Evolutionary conservation across 2,888 invertebrate genomes (phyloP).

Genomic region (Ommatoiulus sabulosus): DNA sequence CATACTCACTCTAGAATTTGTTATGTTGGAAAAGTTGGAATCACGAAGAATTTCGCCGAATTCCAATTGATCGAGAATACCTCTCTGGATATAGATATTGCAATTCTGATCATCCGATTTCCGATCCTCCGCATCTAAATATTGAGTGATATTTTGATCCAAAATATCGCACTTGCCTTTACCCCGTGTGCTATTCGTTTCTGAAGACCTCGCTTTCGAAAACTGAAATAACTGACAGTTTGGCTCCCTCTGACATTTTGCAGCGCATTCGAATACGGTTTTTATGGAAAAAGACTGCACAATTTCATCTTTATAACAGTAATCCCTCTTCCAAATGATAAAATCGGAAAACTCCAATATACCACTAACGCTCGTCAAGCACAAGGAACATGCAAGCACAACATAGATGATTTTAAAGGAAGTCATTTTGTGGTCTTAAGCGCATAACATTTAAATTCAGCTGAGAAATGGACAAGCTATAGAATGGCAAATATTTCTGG

Average conservation of each 20-base stretch:
- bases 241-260: neutral
- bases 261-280: neutral
- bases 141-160: neutral
- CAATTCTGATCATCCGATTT: neutral
- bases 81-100: neutral
- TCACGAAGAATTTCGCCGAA: neutral
- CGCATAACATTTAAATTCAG: neutral
- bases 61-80: neutral
- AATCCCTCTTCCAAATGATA: neutral
- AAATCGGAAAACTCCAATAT: neutral
- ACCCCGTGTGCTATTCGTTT: neutral
- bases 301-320: neutral
- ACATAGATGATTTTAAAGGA: neutral
- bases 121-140: neutral
- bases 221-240: slow-evolving; percentile 17
- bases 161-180: neutral
- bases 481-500: neutral
- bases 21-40: neutral
- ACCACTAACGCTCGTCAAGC: neutral
- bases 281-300: neutral
- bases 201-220: neutral
- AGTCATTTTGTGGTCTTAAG: neutral
- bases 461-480: neutral
- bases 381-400: neutral
- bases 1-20: neutral